phyloP scores from a whole-genome alignment of 2,888 invertebrate genomes.

The Helleia helle region DNA sequence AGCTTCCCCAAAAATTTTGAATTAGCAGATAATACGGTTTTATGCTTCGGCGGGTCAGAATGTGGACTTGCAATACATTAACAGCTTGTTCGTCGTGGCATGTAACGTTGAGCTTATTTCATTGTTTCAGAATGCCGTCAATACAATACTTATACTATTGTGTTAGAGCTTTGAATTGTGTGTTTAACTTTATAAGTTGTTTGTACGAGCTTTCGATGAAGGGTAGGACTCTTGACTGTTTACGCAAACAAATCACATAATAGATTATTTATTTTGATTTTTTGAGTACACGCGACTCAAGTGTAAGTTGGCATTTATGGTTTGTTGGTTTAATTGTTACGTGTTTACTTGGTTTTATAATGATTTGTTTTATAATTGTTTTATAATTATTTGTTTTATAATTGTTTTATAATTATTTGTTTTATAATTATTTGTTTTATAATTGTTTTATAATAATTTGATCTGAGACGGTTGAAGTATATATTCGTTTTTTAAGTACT shows the following conservation, averaged over 20 bases:
- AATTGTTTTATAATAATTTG: too few species aligned
- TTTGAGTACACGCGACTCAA: slow-evolving; percentile 9
- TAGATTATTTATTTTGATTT: slow-evolving; percentile 10
- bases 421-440: too few species aligned
- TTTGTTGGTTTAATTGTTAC: slow-evolving; percentile 5
- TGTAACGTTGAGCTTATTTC: slow-evolving; percentile 16
- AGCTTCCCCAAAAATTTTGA: slow-evolving; percentile 16
- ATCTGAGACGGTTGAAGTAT: too few species aligned
- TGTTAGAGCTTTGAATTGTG: neutral
- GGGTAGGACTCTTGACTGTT: slow-evolving; percentile 11
- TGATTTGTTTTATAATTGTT: too few species aligned
- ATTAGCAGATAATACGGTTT: slow-evolving; percentile 53
- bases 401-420: too few species aligned
- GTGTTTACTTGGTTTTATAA: neutral
- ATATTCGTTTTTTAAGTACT: too few species aligned
- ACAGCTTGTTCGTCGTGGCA: slow-evolving; percentile 23
- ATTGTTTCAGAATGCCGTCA: slow-evolving; percentile 14
- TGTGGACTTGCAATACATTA: slow-evolving; percentile 17
- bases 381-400: too few species aligned
- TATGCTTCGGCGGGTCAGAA: slow-evolving; percentile 29
- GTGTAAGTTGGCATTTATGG: slow-evolving; percentile 9
- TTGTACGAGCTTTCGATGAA: slow-evolving; percentile 10
- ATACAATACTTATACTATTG: neutral
- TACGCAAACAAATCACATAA: slow-evolving; percentile 10
- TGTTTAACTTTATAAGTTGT: neutral